Evolutionary conservation across 2,113 vertebrate genomes (phyloP), one percentile per base, ranked within the genome.

Genomic region (Astur gentilis): DNA sequence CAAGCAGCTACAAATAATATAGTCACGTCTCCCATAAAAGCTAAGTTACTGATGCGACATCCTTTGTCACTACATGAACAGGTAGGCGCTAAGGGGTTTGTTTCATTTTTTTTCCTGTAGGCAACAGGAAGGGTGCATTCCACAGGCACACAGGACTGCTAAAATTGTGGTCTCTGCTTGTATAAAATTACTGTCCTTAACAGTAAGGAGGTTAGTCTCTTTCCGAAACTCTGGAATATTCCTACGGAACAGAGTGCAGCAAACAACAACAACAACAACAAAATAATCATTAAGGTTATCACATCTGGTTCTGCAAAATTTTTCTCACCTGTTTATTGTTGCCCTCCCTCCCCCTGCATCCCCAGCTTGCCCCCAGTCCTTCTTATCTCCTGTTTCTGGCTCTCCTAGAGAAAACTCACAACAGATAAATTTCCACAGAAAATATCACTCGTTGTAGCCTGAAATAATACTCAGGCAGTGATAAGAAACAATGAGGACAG

Each of bases 401-500:
- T 72, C 40, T 76, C 36, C 11, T 27, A 69, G 26, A 89, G 49
- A 87, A 90, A 87, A 82, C 22, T 64, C 62, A 19, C 2, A 80
- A 80, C 32, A 87, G 44, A 82, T 55, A 61, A 10, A 86, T 58
- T 90, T 77, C 52, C 77, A 82, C 26, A 65, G 34, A 89, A 91
- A 91, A 44, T 47, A 79, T 60, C 27, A 62, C 19, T 82, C 1
- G 0, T 15, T 25, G 9, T 83, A 87, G 67, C 26, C 57, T 69
- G 70, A 87, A 95, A 93, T 85, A 94, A 96, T 40, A 80, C 38
- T 92, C 65, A 69, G 57, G 70, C 81, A 83, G 52, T 10, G 65
- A 75, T 87, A 94, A 89, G 77, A 94, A 96, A 88, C 84, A 71
- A 84, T 87, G 34, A 93, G 69, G 81, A 83, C 64, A 89, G 71